Base-by-base conservation (phyloP, 2,113 vertebrate species). In the Ia io region DNA sequence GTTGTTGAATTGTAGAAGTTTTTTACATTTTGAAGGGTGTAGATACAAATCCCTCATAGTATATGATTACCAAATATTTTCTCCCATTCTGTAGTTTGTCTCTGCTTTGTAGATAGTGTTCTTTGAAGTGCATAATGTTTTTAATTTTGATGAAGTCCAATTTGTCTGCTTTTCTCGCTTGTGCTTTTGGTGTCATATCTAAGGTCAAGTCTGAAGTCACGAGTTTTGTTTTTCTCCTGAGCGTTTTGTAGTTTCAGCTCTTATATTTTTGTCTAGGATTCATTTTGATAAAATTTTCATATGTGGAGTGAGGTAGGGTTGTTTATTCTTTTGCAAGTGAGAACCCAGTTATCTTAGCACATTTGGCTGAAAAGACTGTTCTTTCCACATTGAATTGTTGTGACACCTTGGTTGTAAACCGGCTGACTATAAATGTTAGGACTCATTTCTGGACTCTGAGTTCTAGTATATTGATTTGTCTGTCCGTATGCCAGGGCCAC, bases 391-490 rank as follows among this genome's bases (percentile, higher is more conserved):
- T 11, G 73, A 35, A 0, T 5, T 63, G 22, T 76, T 9, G 3
- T 28, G 59, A 22, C 44, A 6, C 3, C 1, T 49, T 0, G 76
- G 59, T 30, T 9, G 4, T 13, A 30, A 14, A 9, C 10, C 5
- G 1, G 1, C 8, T 20, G 73, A 9, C 42, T 42, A 0, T 13
- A 2, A 8, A 0, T 13, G 6, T 2, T 5, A 28, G 56, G 56
- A 2, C 53, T 9, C 16, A 0, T 30, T 35, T 35, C 32, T 49
- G 71, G 56, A 9, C 71, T 17, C 67, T 14, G 4, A 23, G 40
- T 2, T 35, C 20, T 5, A 1, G 56, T 3, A 0, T 4, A 0
- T 2, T 20, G 32, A 10, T 16, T 32, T 12, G 0, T 5, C 0
- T 4, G 32, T 49, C 32, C 20, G 5, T 69, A 8, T 9, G 32